phyloP scores from a whole-genome alignment of 2,113 vertebrate genomes.

The Anas platyrhynchos region DNA sequence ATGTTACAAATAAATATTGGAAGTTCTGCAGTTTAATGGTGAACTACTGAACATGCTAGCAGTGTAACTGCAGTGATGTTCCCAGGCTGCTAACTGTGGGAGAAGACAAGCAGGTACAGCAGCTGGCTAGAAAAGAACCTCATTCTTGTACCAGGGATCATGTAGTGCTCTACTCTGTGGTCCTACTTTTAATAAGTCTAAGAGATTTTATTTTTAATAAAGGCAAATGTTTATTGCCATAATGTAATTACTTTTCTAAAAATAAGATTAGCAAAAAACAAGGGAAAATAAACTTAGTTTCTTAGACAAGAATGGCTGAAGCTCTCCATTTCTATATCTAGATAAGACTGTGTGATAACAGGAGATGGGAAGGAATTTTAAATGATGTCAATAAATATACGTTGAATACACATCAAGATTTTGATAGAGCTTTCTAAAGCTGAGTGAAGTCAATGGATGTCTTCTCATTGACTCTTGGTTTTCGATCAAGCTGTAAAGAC shows the following conservation, averaged over 20 bases:
- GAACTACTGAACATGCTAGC: neutral
- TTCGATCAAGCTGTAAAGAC: neutral
- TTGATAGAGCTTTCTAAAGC: neutral
- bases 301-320: neutral
- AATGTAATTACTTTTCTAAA: neutral
- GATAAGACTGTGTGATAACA: neutral
- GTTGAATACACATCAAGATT: neutral
- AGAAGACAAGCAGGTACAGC: neutral
- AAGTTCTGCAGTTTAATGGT: neutral
- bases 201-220: neutral
- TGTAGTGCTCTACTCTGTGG: neutral
- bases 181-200: neutral
- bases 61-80: neutral
- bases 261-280: neutral
- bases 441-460: neutral
- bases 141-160: neutral
- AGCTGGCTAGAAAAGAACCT: neutral
- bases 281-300: neutral
- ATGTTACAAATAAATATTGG: neutral
- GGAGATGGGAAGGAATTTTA: neutral
- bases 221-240: neutral
- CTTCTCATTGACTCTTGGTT: neutral
- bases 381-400: neutral
- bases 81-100: neutral
- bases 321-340: neutral